Evolutionary conservation across 2,113 vertebrate species (phyloP).

Genomic region (Tiliqua scincoides): DNA sequence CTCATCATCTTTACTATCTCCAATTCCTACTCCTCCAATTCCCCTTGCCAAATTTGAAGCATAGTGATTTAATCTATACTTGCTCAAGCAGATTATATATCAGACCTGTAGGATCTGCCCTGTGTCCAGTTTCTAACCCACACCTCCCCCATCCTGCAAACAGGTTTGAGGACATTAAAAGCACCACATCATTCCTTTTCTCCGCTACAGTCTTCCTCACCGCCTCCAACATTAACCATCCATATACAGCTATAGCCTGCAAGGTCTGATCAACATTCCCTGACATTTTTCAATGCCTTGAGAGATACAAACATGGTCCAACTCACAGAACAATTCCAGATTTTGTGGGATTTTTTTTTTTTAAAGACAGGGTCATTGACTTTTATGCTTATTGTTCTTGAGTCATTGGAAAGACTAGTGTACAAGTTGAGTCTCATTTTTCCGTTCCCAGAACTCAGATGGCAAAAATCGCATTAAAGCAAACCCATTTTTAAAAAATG

Average conservation of each 20-base stretch:
- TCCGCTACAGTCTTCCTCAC: too few species aligned
- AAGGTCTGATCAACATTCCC: background rate
- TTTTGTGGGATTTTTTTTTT: background rate
- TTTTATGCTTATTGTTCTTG: too few species aligned
- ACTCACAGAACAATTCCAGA: background rate
- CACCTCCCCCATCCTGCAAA: background rate
- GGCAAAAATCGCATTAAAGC: too few species aligned
- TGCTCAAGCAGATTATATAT: background rate
- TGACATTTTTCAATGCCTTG: background rate
- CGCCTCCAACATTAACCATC: background rate
- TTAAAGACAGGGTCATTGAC: too few species aligned
- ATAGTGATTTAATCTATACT: background rate
- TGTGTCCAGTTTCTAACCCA: background rate
- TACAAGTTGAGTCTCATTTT: too few species aligned
- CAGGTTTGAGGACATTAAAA: background rate
- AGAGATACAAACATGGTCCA: background rate
- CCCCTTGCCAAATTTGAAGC: background rate
- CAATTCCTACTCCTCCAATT: background rate
- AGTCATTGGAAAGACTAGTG: too few species aligned
- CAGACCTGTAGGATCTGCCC: background rate
- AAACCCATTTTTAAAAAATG: too few species aligned
- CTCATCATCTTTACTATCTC: background rate
- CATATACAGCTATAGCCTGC: background rate
- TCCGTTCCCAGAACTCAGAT: too few species aligned
- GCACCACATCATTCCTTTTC: background rate